Base-by-base conservation (phyloP, 2,797 vertebrate species). In the Enteromius paludinosus region DNA sequence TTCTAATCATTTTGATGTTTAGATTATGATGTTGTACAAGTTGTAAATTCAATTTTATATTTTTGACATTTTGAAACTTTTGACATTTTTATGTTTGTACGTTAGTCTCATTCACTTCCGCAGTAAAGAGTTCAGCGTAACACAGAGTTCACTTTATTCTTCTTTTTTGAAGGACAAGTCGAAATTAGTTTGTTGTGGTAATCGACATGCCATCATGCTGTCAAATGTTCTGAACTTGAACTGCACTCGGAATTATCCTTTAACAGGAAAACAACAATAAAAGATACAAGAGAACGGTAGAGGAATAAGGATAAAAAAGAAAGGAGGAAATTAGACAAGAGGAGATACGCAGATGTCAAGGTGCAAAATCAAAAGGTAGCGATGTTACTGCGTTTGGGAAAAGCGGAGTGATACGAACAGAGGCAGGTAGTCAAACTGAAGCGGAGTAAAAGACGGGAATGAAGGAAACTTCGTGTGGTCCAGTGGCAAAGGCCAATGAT, bases 381-480 rank as follows among this genome's bases (percentile, higher is more conserved):
- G 23, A 52, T 61, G 11, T 61, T 10, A 38, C 33, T 64, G 54
- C 25, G 11, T 45, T 33, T 0, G 11, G 28, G 12, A 56, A 72
- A 86, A 84, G 89, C 79, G 75, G 38, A 68, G 69, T 35, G 47
- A 47, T 43, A 79, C 54, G 9, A 76, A 69, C 75, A 68, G 43
- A 61, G 64, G 45, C 54, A 64, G 56, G 74, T 62, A 78, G 54
- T 62, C 65, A 83, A 45, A 62, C 28, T 76, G 65, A 74, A 80
- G 52, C 86, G 81, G 90, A 87, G 56, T 15, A 88, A 89, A 87
- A 86, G 88, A 74, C n/a, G 86, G 86, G 87, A 90, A 87, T 88
- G 89, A 90, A 91, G 89, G 89, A 87, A 86, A 90, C 87, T 89
- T 90, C 86, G 93, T 94, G 93, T 94, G 93, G 93, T 94, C 92